Conservation (phyloP, 2,888 invertebrate species). For the Cecidostiba fungosa region DNA sequence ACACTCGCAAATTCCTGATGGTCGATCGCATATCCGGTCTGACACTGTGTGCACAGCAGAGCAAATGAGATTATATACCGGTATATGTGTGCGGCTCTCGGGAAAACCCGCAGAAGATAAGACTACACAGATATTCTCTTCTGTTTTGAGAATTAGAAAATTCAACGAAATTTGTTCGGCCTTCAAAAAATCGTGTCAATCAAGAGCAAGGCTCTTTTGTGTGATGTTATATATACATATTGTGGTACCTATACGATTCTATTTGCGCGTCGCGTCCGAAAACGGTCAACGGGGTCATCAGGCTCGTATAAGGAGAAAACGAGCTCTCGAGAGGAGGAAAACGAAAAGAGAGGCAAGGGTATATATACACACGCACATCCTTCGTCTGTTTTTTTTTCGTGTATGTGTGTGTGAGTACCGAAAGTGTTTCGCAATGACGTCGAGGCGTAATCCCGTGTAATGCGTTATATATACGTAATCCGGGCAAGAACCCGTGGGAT, state of each 20-base stretch:
- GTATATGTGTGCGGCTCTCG: background rate
- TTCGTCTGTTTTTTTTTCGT: background rate
- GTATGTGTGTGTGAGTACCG: background rate
- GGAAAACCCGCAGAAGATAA: conserved; percentile 51
- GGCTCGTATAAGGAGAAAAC: conserved; percentile 48
- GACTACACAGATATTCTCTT: background rate
- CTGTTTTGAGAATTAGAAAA: background rate
- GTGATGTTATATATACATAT: background rate
- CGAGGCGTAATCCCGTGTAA: background rate
- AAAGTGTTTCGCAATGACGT: background rate
- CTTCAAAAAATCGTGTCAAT: background rate
- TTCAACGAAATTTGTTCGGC: too few relatives aligned
- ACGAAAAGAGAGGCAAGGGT: conserved; percentile 1
- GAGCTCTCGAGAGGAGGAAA: conserved; percentile 15
- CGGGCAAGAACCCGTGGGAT: background rate
- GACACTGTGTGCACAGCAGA: background rate
- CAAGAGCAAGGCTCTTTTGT: conserved; percentile 51
- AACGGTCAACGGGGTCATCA: conserved; percentile 62
- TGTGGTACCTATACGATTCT: conserved; percentile 31
- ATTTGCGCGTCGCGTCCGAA: conserved; percentile 53
- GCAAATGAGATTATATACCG: conserved; percentile 20
- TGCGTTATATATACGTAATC: background rate
- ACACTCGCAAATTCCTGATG: conserved; percentile 4
- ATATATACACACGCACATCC: background rate
- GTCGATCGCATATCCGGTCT: conserved; percentile 14